Evolutionary conservation across 2,113 vertebrate species (phyloP).

Genomic region (Balaeniceps rex): DNA sequence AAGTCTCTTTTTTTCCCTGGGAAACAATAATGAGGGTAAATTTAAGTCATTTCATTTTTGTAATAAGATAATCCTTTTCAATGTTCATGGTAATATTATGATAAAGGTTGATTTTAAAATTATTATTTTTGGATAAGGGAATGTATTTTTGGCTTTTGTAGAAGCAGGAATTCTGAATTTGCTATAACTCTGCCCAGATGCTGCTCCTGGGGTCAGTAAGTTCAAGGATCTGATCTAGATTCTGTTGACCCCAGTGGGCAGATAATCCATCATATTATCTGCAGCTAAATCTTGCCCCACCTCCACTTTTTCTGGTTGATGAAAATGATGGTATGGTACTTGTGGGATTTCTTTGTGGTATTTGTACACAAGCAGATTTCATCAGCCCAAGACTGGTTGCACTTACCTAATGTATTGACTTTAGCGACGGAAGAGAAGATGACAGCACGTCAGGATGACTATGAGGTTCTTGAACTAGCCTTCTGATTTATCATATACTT

Average conservation of each 20-base stretch:
- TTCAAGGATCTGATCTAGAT: background rate
- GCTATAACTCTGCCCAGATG: background rate
- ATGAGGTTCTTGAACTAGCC: background rate
- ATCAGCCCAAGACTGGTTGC: background rate
- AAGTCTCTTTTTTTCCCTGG: background rate
- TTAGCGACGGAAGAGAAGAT: accelerated
- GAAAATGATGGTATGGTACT: background rate
- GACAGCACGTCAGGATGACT: background rate
- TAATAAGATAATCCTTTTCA: conserved; percentile 26
- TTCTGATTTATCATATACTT: background rate
- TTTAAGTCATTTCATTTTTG: conserved; percentile 34
- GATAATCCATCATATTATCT: background rate
- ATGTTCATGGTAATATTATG: background rate
- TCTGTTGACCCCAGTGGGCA: background rate
- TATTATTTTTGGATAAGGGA: conserved; percentile 33
- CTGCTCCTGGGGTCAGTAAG: background rate
- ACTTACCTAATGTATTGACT: background rate
- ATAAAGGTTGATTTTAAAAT: conserved; percentile 31
- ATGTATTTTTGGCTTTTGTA: background rate
- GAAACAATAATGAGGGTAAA: conserved; percentile 43
- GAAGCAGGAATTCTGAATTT: background rate
- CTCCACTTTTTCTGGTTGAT: background rate
- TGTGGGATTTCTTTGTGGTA: background rate
- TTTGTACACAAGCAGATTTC: background rate
- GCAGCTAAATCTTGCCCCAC: background rate